Percentiles rank a stretch among this genome's conserved stretches.
Evolutionary conservation across 2,797 vertebrate genomes (phyloP).

Genomic region (Setipinna tenuifilis): DNA sequence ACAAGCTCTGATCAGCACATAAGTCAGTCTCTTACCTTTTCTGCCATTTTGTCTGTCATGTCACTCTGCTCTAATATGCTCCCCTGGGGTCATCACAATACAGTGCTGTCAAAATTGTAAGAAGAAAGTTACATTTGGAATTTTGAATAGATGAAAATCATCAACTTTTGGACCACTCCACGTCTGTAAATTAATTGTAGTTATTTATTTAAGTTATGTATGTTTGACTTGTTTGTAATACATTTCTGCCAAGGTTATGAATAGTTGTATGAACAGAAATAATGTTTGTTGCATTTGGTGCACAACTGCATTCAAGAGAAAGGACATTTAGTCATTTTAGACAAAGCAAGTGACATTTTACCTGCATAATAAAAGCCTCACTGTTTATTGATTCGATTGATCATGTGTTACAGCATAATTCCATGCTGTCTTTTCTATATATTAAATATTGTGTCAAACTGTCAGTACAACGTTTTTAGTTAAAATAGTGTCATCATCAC

Average conservation of each 20-base stretch:
- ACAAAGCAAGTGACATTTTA: not conserved
- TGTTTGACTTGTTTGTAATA: slow-evolving; percentile 3
- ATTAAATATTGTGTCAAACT: not conserved
- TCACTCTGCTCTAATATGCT: not conserved
- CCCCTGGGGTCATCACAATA: not conserved
- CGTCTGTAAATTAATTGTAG: not conserved
- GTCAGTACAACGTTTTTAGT: not conserved
- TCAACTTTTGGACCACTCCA: not conserved
- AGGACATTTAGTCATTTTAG: not conserved
- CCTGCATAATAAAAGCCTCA: not conserved
- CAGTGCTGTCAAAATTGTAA: not conserved
- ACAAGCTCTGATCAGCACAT: not conserved
- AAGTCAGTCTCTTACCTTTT: not conserved
- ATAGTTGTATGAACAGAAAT: not conserved
- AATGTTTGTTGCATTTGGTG: not conserved
- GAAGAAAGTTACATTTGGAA: not conserved
- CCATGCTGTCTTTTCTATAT: not conserved
- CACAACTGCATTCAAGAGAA: not conserved
- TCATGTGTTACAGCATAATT: not conserved
- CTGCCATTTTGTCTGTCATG: not conserved
- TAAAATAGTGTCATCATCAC: not conserved
- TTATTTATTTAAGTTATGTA: slow-evolving; percentile 1
- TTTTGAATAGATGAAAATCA: no score
- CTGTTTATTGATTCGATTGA: not conserved
- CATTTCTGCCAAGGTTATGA: not conserved